Evolutionary conservation across 2,113 vertebrate species (phyloP).

Genomic region (Gracilinanus agilis): DNA sequence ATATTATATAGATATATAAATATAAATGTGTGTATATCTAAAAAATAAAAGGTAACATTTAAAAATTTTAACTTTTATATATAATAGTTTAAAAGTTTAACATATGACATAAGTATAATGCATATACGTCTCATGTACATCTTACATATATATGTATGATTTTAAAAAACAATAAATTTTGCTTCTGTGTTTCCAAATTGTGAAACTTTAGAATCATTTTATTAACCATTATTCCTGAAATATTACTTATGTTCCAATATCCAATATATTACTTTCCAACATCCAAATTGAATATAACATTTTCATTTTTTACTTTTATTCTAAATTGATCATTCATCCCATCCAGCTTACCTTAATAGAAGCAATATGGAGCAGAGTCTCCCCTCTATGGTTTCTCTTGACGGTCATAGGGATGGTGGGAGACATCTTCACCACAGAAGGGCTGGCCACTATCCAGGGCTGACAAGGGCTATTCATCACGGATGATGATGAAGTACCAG

Average conservation of each 20-base stretch:
- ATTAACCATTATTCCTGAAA: neutral
- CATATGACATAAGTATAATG: too few relatives aligned
- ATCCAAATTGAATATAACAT: too few relatives aligned
- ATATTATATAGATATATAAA: too few relatives aligned
- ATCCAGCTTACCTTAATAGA: constrained; percentile 92
- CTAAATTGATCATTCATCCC: neutral
- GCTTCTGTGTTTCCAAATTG: neutral
- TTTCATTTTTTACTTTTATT: neutral
- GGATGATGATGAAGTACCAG: constrained; percentile 24
- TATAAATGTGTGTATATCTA: too few relatives aligned
- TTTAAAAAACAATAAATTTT: neutral
- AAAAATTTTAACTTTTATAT: too few relatives aligned
- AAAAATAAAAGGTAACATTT: too few relatives aligned
- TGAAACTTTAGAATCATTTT: neutral
- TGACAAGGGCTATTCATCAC: constrained; percentile 54
- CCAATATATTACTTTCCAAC: too few relatives aligned
- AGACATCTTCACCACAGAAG: constrained; percentile 60
- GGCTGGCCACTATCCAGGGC: constrained; percentile 47
- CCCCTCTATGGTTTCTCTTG: constrained; percentile 95
- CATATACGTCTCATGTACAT: neutral
- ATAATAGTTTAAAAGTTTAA: too few relatives aligned
- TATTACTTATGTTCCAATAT: neutral
- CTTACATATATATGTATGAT: neutral
- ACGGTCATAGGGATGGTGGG: constrained; percentile 77
- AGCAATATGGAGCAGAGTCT: constrained; percentile 94